Base-by-base conservation (phyloP, 2,888 invertebrate species). In the Arrhopalites spinosus region DNA sequence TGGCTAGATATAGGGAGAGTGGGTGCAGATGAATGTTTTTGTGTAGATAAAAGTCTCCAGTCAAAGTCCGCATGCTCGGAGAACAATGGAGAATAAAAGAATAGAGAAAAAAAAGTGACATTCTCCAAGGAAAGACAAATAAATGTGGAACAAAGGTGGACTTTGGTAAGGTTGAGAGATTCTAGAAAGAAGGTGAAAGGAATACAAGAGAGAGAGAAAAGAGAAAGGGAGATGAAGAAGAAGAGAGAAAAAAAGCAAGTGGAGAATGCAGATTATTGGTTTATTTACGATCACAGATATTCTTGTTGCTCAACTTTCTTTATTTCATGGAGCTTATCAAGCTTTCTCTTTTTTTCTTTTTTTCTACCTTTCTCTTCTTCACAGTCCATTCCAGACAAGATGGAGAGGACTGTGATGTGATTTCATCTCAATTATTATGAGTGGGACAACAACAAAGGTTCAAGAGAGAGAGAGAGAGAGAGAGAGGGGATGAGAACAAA, bases 251-350 rank as follows among this genome's bases (percentile, higher is more conserved):
- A n/a, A 50, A n/a, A 8, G 3, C 7, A 17, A 68, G 68, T 68
- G 68, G 23, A 50, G 68, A 68, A 68, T 50, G 68, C 50, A 68
- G 68, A 68, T n/a, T 68, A 68, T 68, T 45, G 50, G 17, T 45
- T 68, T 68, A 68, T 68, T 68, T 68, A 68, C 68, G 68, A 68
- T 68, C 68, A 68, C 43, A 68, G 68, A 47, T 68, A 68, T 25
- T 45, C 50, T 68, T 50, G 63, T 29, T 29, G 63, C 25, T 29
- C 63, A 30, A 63, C 63, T 27, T 47, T 68, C 68, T 68, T 68
- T 47, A 17, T 27, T 43, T 47, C 64, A 30, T 64, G 20, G 25
- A 61, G 30, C 64, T 64, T 64, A 27, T 30, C 64, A 30, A 64
- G 64, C 30, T 64, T 29, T 59, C 23, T 59, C 15, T 53, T 20